Conservation (phyloP, 2,797 vertebrate species). For the Sciurus carolinensis region DNA sequence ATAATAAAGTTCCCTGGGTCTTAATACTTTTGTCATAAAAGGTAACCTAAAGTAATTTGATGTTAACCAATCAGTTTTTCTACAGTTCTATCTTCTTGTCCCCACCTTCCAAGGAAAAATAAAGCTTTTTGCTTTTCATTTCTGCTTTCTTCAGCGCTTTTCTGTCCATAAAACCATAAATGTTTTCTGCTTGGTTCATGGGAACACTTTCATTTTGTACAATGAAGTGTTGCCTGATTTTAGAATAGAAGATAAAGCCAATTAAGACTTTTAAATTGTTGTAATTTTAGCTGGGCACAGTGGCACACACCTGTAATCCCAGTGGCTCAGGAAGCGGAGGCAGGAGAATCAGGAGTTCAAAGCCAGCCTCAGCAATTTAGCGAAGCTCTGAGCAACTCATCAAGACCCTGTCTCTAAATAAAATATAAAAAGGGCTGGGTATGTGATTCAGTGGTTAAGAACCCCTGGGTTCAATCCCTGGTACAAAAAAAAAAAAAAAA, state of each 20-base stretch:
- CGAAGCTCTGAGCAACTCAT: too few relatives aligned
- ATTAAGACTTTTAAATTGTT: not conserved
- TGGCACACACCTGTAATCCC: too few relatives aligned
- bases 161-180: not conserved
- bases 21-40: not conserved
- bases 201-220: not conserved
- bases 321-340: too few relatives aligned
- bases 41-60: not conserved
- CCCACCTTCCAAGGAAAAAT: not conserved
- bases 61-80: not conserved
- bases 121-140: not conserved
- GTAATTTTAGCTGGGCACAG: not conserved
- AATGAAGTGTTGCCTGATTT: not conserved
- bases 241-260: not conserved
- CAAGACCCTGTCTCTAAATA: too few relatives aligned
- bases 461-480: too few relatives aligned
- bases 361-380: too few relatives aligned
- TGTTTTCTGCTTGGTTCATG: not conserved
- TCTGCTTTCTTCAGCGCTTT: not conserved
- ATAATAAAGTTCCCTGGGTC: not conserved
- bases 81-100: not conserved
- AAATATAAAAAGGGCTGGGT: too few relatives aligned
- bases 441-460: too few relatives aligned
- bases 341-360: too few relatives aligned
- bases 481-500: too few relatives aligned